Percentiles rank a stretch among this genome's conserved stretches.
Conservation (phyloP, 2,888 invertebrate species). For the Euclidia mi region DNA sequence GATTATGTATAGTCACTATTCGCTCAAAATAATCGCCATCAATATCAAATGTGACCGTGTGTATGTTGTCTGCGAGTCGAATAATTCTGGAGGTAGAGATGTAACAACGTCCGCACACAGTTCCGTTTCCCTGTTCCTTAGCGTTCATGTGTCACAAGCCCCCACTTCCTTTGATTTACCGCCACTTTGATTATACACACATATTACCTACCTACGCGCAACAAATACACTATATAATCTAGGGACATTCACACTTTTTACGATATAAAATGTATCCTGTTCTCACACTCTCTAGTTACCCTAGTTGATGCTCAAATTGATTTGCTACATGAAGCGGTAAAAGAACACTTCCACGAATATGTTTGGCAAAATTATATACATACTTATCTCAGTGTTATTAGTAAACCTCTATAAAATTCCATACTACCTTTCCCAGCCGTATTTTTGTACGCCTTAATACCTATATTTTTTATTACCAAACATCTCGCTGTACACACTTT, state of each 20-base stretch:
- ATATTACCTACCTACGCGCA: conserved; percentile 13
- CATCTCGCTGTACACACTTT: conserved; percentile 47
- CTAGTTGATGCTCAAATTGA: conserved; percentile 13
- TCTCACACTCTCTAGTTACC: conserved; percentile 1
- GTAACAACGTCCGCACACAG: conserved; percentile 38
- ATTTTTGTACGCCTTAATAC: conserved; percentile 44
- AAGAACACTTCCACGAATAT: conserved; percentile 29
- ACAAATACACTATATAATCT: neutral
- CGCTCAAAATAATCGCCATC: conserved; percentile 1
- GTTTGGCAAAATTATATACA: conserved; percentile 36
- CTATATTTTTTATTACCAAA: conserved; percentile 46
- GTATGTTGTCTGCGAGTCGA: neutral
- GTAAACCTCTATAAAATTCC: conserved; percentile 51
- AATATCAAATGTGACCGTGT: conserved; percentile 1
- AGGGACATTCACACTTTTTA: neutral
- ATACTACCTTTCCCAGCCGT: conserved; percentile 22
- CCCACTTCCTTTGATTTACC: conserved; percentile 52
- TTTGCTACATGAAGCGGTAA: conserved; percentile 21
- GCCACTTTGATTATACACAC: conserved; percentile 42
- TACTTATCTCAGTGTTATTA: conserved; percentile 49
- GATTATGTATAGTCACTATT: too few species aligned
- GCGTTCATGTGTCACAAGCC: conserved; percentile 34
- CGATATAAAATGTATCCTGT: neutral
- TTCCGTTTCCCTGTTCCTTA: conserved; percentile 36
- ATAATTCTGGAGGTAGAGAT: conserved; percentile 19